A percentile compares a stretch with the other conserved stretches of the same genome.
Evolutionary conservation across 2,113 vertebrate genomes (phyloP).

Genomic region (Hippocampus mohnikei): DNA sequence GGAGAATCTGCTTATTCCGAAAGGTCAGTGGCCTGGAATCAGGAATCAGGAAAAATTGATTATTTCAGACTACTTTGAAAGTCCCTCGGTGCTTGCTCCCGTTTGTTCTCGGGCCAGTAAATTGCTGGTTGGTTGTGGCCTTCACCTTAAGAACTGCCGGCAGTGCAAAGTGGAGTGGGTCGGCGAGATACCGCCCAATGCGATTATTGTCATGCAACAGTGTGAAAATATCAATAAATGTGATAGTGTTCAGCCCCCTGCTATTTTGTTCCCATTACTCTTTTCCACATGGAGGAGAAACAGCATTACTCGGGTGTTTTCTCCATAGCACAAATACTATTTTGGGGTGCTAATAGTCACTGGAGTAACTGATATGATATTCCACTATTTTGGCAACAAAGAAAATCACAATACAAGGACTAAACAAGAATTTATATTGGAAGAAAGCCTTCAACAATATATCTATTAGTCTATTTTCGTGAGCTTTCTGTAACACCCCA

Average conservation of each 20-base stretch:
- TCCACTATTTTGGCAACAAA: neutral
- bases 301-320: slow-evolving; percentile 5
- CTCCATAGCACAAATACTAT: slow-evolving; percentile 6
- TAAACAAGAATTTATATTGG: neutral
- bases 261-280: slow-evolving; percentile 51
- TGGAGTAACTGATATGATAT: neutral
- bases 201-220: slow-evolving; percentile 53
- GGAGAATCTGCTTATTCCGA: slow-evolving; percentile 54
- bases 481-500: neutral
- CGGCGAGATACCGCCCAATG: slow-evolving; percentile 29
- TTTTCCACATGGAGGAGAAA: slow-evolving; percentile 12
- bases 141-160: slow-evolving; percentile 56
- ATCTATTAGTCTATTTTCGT: neutral
- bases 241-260: slow-evolving; percentile 54
- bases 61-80: slow-evolving; percentile 53
- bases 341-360: neutral
- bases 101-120: slow-evolving; percentile 58
- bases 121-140: slow-evolving; percentile 60
- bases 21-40: slow-evolving; percentile 58
- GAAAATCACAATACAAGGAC: neutral
- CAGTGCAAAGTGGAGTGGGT: slow-evolving; percentile 45
- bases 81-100: slow-evolving; percentile 41
- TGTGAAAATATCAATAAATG: slow-evolving; percentile 50
- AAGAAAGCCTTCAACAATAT: neutral
- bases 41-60: slow-evolving; percentile 53